A percentile compares a stretch with the other conserved stretches of the same genome.
These are phyloP conservation scores for Piezodorus guildinii DNA, from an alignment of 1,140 invertebrate species.

Conservation along the genomic window DNA sequence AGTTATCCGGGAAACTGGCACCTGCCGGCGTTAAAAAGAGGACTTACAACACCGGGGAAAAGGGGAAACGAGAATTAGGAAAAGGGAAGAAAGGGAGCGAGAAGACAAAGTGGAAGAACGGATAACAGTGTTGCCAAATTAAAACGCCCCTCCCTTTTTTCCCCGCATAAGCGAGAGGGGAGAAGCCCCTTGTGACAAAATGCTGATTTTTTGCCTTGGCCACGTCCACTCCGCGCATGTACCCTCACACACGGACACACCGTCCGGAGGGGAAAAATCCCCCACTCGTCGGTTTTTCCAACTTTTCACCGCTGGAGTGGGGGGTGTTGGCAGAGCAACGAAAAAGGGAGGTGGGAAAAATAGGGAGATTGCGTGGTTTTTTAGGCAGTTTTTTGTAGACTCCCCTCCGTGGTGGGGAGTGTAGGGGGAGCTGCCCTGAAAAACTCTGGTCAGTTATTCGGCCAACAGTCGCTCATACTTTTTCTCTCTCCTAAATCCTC, in stretches of 20 bases:
- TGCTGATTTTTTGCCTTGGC: conserved; percentile 2
- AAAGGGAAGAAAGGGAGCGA: background rate
- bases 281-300: conserved; percentile 1
- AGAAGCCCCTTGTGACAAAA: conserved; percentile 8
- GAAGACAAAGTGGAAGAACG: background rate
- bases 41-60: background rate
- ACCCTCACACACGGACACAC: background rate
- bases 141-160: conserved; percentile 10
- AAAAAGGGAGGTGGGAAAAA: background rate
- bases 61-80: background rate
- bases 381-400: background rate
- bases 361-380: background rate
- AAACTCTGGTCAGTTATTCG: conserved; percentile 2
- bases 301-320: conserved; percentile 10
- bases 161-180: background rate
- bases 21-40: too few relatives aligned
- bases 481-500: too few relatives aligned
- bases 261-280: conserved; percentile 5
- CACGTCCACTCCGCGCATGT: background rate
- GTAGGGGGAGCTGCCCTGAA: conserved; percentile 1
- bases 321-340: background rate
- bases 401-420: background rate
- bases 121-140: conserved; percentile 14
- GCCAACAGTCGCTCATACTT: background rate
- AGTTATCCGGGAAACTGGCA: too few relatives aligned